Evolutionary conservation across 2,888 invertebrate genomes (phyloP).

Genomic region (Leptopterna dolabrata): DNA sequence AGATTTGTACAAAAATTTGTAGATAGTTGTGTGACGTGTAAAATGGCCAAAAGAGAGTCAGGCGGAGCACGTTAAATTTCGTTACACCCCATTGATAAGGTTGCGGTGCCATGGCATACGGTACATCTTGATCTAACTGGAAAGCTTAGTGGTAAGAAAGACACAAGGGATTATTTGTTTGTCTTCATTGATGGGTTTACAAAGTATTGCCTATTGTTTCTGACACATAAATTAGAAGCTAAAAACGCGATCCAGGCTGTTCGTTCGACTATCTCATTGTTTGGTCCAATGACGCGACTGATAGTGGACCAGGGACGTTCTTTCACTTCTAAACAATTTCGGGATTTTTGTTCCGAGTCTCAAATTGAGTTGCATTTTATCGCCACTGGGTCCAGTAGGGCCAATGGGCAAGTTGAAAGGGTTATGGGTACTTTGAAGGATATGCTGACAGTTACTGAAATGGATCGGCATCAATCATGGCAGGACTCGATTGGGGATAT

Average conservation of each 20-base stretch:
- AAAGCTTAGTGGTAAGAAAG: slow-evolving; percentile 63
- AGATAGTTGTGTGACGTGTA: slow-evolving; percentile 65
- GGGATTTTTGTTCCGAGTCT: slow-evolving; percentile 56
- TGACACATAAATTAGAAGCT: slow-evolving; percentile 63
- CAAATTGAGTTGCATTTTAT: slow-evolving; percentile 61
- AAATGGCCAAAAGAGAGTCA: slow-evolving; percentile 63
- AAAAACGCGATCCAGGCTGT: slow-evolving; percentile 58
- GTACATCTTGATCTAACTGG: slow-evolving; percentile 64
- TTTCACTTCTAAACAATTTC: slow-evolving; percentile 58
- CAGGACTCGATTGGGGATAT: slow-evolving; percentile 26
- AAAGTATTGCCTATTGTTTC: slow-evolving; percentile 10
- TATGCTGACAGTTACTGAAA: slow-evolving; percentile 43
- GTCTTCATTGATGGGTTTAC: slow-evolving; percentile 62
- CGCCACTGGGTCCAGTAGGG: slow-evolving; percentile 62
- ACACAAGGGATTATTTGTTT: slow-evolving; percentile 63
- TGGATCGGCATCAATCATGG: slow-evolving; percentile 31
- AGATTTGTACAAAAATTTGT: slow-evolving; percentile 64
- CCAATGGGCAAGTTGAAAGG: slow-evolving; percentile 61
- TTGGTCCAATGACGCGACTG: slow-evolving; percentile 58
- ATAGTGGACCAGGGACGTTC: slow-evolving; percentile 53
- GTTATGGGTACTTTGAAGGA: slow-evolving; percentile 33
- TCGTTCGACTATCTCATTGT: slow-evolving; percentile 54
- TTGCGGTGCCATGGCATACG: slow-evolving; percentile 63
- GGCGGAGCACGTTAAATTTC: slow-evolving; percentile 64
- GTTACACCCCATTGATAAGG: slow-evolving; percentile 65